Evolutionary conservation across 92 coral and sea anemone genomes (phyloP), one percentile per base, ranked within the genome.

Genomic region (Meandrina meandrites): DNA sequence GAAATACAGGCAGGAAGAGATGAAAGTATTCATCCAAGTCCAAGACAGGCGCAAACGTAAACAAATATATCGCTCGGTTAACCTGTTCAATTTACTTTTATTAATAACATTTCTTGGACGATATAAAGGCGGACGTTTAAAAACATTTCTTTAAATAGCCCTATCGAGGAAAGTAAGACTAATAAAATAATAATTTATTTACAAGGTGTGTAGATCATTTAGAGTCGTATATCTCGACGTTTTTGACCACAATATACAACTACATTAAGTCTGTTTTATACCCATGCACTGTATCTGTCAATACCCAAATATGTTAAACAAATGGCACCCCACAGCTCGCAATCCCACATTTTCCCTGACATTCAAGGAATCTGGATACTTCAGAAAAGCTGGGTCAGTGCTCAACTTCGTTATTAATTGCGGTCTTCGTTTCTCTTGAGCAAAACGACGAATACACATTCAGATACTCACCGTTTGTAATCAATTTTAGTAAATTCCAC

Each of bases 61-160:
- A 30, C 13, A 1, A 40, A 75, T 35, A 18, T 8, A 24, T 40
- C 28, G 19, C 79, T 12, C 57, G 1, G 36, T n/a, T 5, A 12
- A n/a, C 37, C 17, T 28, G 62, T 30, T 78, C 69, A 6, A 27
- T 56, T 30, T 18, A 32, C 47, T 79, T 48, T 48, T 48, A 12
- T 21, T 50, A 48, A 24, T n/a, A n/a, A n/a, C n/a, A n/a, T 30
- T 50, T 77, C 32, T 77, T 3, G 22, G 1, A 10, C 16, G 35
- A 47, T 0, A 28, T 12, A 34, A 79, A 21, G 40, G 24, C 35
- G 17, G 37, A 79, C 9, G 82, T 21, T 34, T 18, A 10, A 34
- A 31, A 79, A 31, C 50, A 34, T 79, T 79, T 66, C 50, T 79
- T 70, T 79, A 79, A 79, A 79, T 77, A 77, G 57, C 67, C 45